phyloP scores from a whole-genome alignment of 2,797 vertebrate genomes.

The Microchirus variegatus region DNA sequence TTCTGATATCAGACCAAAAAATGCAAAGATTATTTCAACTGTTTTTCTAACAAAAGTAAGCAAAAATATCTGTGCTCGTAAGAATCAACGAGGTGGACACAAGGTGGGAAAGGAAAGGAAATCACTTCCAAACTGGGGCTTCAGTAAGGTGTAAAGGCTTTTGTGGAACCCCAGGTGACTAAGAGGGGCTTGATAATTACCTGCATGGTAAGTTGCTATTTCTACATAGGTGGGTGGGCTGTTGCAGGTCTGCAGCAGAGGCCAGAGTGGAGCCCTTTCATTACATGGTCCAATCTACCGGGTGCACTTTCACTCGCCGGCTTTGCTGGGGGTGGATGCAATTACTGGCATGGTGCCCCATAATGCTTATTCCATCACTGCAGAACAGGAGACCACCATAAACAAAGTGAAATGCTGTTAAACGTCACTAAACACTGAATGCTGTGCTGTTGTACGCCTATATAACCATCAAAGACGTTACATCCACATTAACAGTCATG shows the following conservation, averaged over 20 bases:
- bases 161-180: constrained; percentile 53
- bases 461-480: background rate
- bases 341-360: constrained; percentile 61
- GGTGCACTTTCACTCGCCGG: constrained; percentile 55
- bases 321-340: constrained; percentile 65
- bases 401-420: constrained; percentile 44
- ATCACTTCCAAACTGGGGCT: constrained; percentile 35
- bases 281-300: constrained; percentile 57
- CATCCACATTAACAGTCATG: background rate
- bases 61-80: background rate
- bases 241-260: constrained; percentile 63
- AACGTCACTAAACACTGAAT: constrained; percentile 16
- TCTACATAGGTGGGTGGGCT: constrained; percentile 79
- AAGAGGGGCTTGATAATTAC: constrained; percentile 71
- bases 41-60: background rate
- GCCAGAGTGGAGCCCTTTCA: constrained; percentile 58
- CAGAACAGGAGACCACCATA: constrained; percentile 57
- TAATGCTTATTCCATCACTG: constrained; percentile 59
- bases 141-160: constrained; percentile 32
- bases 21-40: background rate
- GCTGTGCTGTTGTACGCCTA: background rate
- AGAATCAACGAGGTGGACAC: background rate
- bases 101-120: constrained; percentile 30
- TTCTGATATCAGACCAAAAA: background rate
- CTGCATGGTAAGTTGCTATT: constrained; percentile 76